Evolutionary conservation across 2,797 vertebrate species (phyloP).

Genomic region (Microctenopoma stevenorrisi): DNA sequence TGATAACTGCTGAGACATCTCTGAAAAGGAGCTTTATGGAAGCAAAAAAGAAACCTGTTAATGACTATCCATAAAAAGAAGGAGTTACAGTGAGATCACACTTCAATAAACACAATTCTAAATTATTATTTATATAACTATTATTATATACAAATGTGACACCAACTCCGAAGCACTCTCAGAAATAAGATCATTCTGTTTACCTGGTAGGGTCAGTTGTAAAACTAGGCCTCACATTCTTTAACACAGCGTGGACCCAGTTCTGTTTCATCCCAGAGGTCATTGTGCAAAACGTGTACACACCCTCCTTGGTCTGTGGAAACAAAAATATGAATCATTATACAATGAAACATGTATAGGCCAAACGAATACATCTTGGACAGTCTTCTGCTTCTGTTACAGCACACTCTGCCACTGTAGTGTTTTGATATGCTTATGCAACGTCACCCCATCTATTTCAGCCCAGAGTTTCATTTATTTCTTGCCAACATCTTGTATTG

Average conservation of each 20-base stretch:
- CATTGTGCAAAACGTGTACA: conserved; percentile 92
- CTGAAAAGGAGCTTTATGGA: conserved; percentile 81
- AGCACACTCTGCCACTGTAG: too few species aligned
- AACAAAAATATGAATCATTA: background rate
- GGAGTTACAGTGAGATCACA: background rate
- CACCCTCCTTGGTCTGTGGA: conserved; percentile 89
- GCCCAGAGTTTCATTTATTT: too few species aligned
- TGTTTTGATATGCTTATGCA: too few species aligned
- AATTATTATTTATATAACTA: too few species aligned
- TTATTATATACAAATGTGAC: background rate
- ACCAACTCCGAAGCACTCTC: background rate
- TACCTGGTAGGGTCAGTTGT: conserved; percentile 89
- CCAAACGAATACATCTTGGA: too few species aligned
- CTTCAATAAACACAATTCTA: background rate
- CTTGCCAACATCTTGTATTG: too few species aligned
- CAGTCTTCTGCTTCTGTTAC: too few species aligned
- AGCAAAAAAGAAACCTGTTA: background rate
- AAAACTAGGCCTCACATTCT: conserved; percentile 86
- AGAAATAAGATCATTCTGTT: conserved; percentile 1
- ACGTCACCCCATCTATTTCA: too few species aligned
- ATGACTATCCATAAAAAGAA: background rate
- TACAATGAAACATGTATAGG: background rate
- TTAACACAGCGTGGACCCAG: conserved; percentile 95
- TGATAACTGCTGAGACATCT: conserved; percentile 76
- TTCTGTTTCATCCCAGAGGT: conserved; percentile 91